Base-by-base conservation (phyloP, 2,888 invertebrate species). In the Cancer borealis region DNA sequence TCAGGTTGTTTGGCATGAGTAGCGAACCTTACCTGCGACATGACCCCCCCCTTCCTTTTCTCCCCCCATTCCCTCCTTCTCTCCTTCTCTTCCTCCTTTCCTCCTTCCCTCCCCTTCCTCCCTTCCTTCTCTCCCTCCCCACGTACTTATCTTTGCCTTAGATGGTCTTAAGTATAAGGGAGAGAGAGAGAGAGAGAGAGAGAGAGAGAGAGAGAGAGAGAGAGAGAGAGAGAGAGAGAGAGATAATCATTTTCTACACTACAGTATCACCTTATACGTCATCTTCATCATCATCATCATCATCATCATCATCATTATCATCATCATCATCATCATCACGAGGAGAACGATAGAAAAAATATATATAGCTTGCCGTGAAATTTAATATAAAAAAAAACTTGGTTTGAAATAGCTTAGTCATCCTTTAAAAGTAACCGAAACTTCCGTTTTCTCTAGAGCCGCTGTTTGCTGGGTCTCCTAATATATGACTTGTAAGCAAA, bases 141-240 rank as follows among this genome's bases (percentile, higher is more conserved):
- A 30, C 21, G 12, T 12, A 17, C 30, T n/a, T 39, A 73, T 5
- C 73, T 73, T 21, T n/a, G n/a, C 47, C 73, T n/a, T n/a, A 73
- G 21, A 73, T 73, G 73, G 73, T 26, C n/a, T 88, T 73, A 73
- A 73, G 73, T 21, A 73, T n/a, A 26, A 21, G 21, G 3, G 66
- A 73, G 73, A 73, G 73, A 73, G 73, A 73, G 73, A 73, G 73
- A 73, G 73, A 46, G 89, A 89, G 89, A 89, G 89, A 89, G 89
- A 89, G 89, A 89, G 47, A 89, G 89, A 89, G 89, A 89, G 89
- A 46, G 47, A 46, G 47, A 46, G 89, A 89, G 89, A 46, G 45
- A 46, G 88, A 46, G 39, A 88, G 88, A 46, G 46, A 46, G 88
- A 30, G 88, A 49, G 49, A 49, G 49, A 49, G 49, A 49, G 49